These are phyloP conservation scores for Orestias chungarensis DNA, from an alignment of 2,797 vertebrate species.

Conservation along the genomic window DNA sequence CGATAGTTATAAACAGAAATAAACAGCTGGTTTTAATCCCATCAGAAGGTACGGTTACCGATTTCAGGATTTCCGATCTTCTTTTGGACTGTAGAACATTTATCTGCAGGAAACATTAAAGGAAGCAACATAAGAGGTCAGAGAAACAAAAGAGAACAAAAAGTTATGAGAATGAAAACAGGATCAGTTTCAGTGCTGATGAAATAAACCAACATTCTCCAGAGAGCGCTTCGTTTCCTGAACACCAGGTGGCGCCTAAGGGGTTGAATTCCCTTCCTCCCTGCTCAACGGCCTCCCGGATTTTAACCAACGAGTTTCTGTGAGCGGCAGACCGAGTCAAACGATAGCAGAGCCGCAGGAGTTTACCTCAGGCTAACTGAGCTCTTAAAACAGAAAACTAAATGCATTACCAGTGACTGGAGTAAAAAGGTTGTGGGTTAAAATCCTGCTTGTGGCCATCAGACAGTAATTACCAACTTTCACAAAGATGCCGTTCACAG, in stretches of 20 bases:
- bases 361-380: conserved; percentile 22
- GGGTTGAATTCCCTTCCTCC: conserved; percentile 2
- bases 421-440: background rate
- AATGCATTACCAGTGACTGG: background rate
- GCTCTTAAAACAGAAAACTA: background rate
- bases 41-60: conserved; percentile 76
- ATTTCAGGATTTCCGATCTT: conserved; percentile 98
- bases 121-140: background rate
- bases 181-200: no score
- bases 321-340: background rate
- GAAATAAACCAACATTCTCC: background rate
- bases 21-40: background rate
- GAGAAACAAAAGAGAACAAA: background rate
- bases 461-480: background rate
- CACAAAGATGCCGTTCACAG: background rate
- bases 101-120: conserved; percentile 78
- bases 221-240: background rate
- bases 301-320: background rate
- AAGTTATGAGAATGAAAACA: background rate
- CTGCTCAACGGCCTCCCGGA: background rate
- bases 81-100: conserved; percentile 98
- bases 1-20: background rate
- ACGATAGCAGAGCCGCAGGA: background rate
- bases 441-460: background rate
- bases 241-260: conserved; percentile 69